Percentiles rank a stretch among this genome's conserved stretches.
These are phyloP conservation scores for Corbicula japonica DNA, from an alignment of 2,888 invertebrate species.

Conservation along the genomic window DNA sequence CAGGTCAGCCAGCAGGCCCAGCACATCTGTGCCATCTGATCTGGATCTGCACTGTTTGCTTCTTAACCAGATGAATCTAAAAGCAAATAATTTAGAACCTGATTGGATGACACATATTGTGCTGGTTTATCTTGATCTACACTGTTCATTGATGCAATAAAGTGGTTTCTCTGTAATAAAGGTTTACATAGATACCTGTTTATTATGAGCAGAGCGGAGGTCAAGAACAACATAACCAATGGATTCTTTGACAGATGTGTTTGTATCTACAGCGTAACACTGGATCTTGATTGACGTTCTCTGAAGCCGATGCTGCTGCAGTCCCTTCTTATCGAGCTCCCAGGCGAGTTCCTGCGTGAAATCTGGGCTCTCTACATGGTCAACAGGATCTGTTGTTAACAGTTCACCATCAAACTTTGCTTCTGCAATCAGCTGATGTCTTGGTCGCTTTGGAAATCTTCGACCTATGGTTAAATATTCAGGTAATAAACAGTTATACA, in stretches of 20 bases:
- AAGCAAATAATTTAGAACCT: too few relatives aligned
- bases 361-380: constrained; percentile 85
- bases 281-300: constrained; percentile 87
- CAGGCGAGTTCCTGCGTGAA: constrained; percentile 87
- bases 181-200: constrained; percentile 75
- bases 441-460: constrained; percentile 85
- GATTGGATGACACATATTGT: too few relatives aligned
- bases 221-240: constrained; percentile 87
- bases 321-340: constrained; percentile 86
- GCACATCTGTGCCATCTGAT: too few relatives aligned
- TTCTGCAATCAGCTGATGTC: constrained; percentile 85
- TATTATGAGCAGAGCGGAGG: constrained; percentile 84
- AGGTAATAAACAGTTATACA: too few relatives aligned
- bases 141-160: too few relatives aligned
- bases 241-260: constrained; percentile 83
- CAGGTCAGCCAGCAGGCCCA: too few relatives aligned
- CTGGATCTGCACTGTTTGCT: too few relatives aligned
- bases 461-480: too few relatives aligned
- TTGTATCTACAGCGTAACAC: constrained; percentile 85
- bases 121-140: too few relatives aligned
- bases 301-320: constrained; percentile 87
- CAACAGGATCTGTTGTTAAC: constrained; percentile 86
- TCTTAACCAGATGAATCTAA: too few relatives aligned
- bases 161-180: not conserved
- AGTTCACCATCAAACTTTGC: constrained; percentile 87